Percentiles rank a stretch among this genome's conserved stretches.
Evolutionary conservation across 2,797 vertebrate species (phyloP).

Genomic region (Xyrichtys novacula): DNA sequence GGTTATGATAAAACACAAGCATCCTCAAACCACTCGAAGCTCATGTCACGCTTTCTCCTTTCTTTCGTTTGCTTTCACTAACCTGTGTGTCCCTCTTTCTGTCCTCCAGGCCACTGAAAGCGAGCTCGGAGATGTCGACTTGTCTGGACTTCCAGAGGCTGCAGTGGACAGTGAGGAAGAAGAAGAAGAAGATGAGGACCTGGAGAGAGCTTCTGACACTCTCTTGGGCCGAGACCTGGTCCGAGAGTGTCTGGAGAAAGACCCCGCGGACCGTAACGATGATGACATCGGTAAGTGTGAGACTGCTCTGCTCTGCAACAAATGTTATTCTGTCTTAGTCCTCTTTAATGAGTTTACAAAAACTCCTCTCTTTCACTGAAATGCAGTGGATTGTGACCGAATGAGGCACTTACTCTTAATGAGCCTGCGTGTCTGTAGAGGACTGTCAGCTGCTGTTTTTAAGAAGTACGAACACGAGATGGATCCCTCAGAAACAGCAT

Average conservation of each 20-base stretch:
- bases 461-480: background rate
- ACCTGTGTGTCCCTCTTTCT: background rate
- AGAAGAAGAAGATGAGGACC: constrained; percentile 96
- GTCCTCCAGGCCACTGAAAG: constrained; percentile 93
- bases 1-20: no score
- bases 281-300: constrained; percentile 93
- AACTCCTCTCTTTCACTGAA: background rate
- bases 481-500: constrained; percentile 8
- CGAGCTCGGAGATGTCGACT: constrained; percentile 95
- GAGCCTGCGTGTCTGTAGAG: background rate
- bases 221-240: constrained; percentile 93
- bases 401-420: background rate
- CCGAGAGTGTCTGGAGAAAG: constrained; percentile 97
- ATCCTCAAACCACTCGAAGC: no score
- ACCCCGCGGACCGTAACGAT: constrained; percentile 94
- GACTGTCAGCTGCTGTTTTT: constrained; percentile 24
- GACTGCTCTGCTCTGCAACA: background rate
- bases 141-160: constrained; percentile 96
- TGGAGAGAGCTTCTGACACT: constrained; percentile 92
- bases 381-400: background rate
- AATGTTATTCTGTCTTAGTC: background rate
- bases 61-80: background rate
- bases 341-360: background rate
- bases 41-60: background rate
- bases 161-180: constrained; percentile 98